phyloP scores from a whole-genome alignment of 1,140 invertebrate species.

The Tribolium madens region DNA sequence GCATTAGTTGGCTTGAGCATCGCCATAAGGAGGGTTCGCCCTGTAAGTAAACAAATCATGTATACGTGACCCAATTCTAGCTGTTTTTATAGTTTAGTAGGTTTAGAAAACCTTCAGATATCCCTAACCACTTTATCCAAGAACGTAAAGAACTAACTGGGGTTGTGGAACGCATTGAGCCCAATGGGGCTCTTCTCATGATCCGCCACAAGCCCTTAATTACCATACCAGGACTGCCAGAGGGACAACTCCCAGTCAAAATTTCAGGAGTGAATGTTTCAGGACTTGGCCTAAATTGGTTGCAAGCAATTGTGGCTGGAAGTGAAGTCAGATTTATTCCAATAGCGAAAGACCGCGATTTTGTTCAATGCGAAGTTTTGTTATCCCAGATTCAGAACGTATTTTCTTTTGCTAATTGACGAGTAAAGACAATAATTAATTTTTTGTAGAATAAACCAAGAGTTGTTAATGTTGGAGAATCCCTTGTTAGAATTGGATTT shows the following conservation, averaged over 20 bases:
- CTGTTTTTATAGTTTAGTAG: conserved; percentile 66
- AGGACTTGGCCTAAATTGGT: conserved; percentile 68
- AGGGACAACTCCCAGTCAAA: conserved; percentile 68
- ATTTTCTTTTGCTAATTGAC: not conserved
- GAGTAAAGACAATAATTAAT: too few relatives aligned
- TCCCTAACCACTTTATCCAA: conserved; percentile 67
- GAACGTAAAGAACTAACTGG: conserved; percentile 66
- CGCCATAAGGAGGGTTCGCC: conserved; percentile 68
- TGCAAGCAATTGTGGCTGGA: conserved; percentile 66
- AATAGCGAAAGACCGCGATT: conserved; percentile 63
- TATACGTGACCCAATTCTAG: conserved; percentile 1
- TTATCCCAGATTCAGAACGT: conserved; percentile 59
- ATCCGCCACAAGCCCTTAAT: conserved; percentile 69
- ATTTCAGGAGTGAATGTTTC: conserved; percentile 67
- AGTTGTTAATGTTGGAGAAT: conserved; percentile 63
- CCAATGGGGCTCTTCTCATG: conserved; percentile 66
- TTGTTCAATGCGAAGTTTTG: conserved; percentile 66
- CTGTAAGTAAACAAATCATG: conserved; percentile 64
- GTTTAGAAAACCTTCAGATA: conserved; percentile 67
- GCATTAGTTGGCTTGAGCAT: conserved; percentile 66
- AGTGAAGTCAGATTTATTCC: conserved; percentile 67
- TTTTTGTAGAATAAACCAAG: conserved; percentile 43
- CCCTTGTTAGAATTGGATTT: conserved; percentile 68
- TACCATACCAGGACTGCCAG: conserved; percentile 61
- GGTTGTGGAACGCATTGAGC: conserved; percentile 66